Conservation (phyloP, 1,140 invertebrate species). For the Cataglyphis hispanica region DNA sequence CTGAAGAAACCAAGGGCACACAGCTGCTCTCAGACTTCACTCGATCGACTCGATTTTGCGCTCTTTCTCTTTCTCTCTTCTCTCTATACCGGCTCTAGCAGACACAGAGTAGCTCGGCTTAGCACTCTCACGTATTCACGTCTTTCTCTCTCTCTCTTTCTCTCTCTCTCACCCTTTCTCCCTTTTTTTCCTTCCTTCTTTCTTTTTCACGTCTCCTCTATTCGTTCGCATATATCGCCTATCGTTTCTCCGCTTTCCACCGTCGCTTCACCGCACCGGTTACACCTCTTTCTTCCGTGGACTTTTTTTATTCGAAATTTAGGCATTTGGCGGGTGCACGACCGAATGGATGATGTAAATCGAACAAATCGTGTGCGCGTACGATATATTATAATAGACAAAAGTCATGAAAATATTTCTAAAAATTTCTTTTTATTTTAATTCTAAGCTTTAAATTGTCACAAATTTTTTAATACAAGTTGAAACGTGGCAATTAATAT, state of each 20-base stretch:
- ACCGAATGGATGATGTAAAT: slow-evolving; percentile 50
- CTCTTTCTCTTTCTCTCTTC: slow-evolving; percentile 74
- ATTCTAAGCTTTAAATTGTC: neutral
- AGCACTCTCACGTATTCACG: slow-evolving; percentile 75
- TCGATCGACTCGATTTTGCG: slow-evolving; percentile 65
- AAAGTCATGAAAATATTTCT: neutral
- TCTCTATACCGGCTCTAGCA: slow-evolving; percentile 80
- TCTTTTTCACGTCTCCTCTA: slow-evolving; percentile 17
- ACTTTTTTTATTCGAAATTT: slow-evolving; percentile 5
- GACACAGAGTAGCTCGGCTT: slow-evolving; percentile 83
- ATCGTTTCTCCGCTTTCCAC: slow-evolving; percentile 40
- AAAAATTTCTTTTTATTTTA: neutral
- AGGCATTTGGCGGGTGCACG: slow-evolving; percentile 63
- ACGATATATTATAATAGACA: neutral
- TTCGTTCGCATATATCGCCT: slow-evolving; percentile 13
- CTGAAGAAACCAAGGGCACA: slow-evolving; percentile 86
- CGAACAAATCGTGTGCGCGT: slow-evolving; percentile 11
- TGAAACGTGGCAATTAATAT: neutral
- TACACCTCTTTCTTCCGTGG: slow-evolving; percentile 54
- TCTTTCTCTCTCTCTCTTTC: slow-evolving; percentile 65
- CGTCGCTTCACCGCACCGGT: slow-evolving; percentile 51
- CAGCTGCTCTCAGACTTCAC: slow-evolving; percentile 77
- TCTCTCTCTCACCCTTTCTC: slow-evolving; percentile 49
- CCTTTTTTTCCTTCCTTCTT: slow-evolving; percentile 22
- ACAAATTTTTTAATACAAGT: neutral